Evolutionary conservation across 2,888 invertebrate species (phyloP), one percentile per base, ranked within the genome.

Genomic region (Eudasyphora cyanicolor): DNA sequence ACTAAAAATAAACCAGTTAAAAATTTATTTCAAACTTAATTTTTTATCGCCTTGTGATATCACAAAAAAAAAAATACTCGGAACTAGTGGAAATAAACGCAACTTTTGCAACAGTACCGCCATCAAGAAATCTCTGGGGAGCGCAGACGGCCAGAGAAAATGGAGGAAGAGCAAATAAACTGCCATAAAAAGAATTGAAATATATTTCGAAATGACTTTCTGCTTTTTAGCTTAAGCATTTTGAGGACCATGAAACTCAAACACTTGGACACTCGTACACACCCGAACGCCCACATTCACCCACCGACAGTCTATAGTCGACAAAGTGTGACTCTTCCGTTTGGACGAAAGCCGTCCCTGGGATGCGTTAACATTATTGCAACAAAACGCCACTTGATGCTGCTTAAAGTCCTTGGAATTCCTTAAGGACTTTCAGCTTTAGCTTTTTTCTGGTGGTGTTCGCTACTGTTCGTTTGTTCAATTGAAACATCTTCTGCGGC

Each of bases 391-490:
- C 64, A 57, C 80, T 32, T 42, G 27, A 76, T 77, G 80, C 64
- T 67, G 64, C 74, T 54, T 38, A 4, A n/a, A n/a, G n/a, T 67
- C 21, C 24, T 67, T 71, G 62, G 14, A 54, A 60, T 67, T 76
- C 80, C 84, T 73, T 73, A 35, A 73, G 74, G 78, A 76, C 32
- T 62, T 71, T 35, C 71, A 62, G n/a, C n/a, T n/a, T 10, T 86
- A 87, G 85, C 69, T 83, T 74, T 69, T 82, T 85, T 86, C 86
- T 85, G 85, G 85, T 82, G 82, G 82, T 85, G 79, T 83, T 87
- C n/a, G 82, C 87, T 81, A 80, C 83, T 82, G 78, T 84, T 87
- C 82, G 86, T 60, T n/a, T 42, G 6, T 24, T 7, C 4, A 64
- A 87, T 88, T 86, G 86, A 87, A 85, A 17, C 12, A 21, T 27